Conservation (phyloP, 2,888 invertebrate genomes). For the Drosophila fungiperda region DNA sequence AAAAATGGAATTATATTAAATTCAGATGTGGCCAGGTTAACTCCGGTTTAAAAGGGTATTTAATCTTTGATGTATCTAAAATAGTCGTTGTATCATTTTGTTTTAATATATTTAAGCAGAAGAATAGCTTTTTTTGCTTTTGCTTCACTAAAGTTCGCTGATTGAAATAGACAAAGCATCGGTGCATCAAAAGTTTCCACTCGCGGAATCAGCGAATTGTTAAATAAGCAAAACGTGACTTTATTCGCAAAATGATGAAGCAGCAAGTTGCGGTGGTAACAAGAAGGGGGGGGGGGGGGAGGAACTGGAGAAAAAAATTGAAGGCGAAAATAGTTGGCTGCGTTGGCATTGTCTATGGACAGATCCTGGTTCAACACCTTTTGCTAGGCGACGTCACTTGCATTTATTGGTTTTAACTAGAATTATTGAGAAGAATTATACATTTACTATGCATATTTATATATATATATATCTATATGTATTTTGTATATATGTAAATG, state of each 20-base stretch:
- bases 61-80: not conserved
- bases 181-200: conserved; percentile 24
- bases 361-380: conserved; percentile 59
- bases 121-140: not conserved
- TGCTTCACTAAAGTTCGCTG: not conserved
- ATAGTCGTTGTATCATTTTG: not conserved
- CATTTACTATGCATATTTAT: not conserved
- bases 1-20: no score
- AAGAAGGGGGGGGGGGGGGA: not conserved
- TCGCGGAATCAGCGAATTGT: conserved; percentile 76
- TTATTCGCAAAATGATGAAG: conserved; percentile 76
- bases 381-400: conserved; percentile 28
- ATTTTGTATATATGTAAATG: not conserved
- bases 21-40: not conserved
- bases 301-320: not conserved
- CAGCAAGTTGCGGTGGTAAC: conserved; percentile 9
- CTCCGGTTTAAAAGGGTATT: not conserved
- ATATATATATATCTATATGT: conserved; percentile 17
- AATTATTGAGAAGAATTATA: conserved; percentile 48
- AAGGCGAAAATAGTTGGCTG: not conserved
- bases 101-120: not conserved
- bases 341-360: conserved; percentile 11
- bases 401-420: conserved; percentile 64
- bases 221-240: conserved; percentile 81
- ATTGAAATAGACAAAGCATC: conserved; percentile 10